Evolutionary conservation across 2,797 vertebrate genomes (phyloP).

Genomic region (Myiotriccus ornatus): DNA sequence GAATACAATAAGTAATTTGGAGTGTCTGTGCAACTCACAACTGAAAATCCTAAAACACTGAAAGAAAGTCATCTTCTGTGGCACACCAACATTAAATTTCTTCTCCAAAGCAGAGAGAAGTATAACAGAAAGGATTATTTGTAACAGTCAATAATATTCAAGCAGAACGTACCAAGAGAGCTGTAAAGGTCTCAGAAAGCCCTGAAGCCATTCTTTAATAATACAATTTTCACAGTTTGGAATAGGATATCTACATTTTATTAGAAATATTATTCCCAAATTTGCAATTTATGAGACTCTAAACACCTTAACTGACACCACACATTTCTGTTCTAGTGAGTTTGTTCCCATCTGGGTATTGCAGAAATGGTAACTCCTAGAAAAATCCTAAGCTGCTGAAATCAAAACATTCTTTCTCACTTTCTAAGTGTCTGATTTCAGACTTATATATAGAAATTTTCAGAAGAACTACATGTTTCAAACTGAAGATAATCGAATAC

Average conservation of each 20-base stretch:
- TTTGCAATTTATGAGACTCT: not conserved
- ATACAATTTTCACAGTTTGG: not conserved
- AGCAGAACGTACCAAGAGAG: not conserved
- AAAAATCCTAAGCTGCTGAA: not conserved
- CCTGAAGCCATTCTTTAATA: not conserved
- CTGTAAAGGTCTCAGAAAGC: not conserved
- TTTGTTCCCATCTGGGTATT: not conserved
- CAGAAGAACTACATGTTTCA: not conserved
- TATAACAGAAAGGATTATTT: not conserved
- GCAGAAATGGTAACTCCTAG: not conserved
- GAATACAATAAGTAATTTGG: not conserved
- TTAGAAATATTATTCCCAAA: not conserved
- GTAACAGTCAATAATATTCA: not conserved
- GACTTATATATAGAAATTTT: not conserved
- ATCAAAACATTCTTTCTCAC: not conserved
- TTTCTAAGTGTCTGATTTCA: not conserved
- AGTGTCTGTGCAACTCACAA: not conserved
- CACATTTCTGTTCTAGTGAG: not conserved
- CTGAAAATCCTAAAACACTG: not conserved
- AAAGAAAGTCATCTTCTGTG: not conserved
- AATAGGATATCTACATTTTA: not conserved
- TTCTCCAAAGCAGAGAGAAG: not conserved
- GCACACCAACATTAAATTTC: not conserved
- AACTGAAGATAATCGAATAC: not conserved
- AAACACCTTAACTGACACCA: not conserved